These are phyloP conservation scores for Mimumesa dahlbomi DNA, from an alignment of 2,888 invertebrate species.

Conservation along the genomic window DNA sequence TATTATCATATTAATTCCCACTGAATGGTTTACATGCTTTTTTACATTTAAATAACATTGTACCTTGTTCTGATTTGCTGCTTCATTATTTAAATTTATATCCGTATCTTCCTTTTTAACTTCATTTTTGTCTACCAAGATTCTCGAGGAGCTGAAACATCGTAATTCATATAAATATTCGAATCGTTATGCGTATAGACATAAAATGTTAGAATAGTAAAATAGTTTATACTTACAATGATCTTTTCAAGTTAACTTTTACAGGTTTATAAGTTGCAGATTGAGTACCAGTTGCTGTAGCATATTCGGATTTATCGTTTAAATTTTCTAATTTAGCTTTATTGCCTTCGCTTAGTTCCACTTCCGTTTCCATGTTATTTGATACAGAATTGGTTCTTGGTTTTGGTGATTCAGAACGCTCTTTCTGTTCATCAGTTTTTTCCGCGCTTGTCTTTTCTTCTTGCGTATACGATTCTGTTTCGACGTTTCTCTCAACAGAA, in stretches of 20 bases:
- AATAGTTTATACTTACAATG: constrained; percentile 74
- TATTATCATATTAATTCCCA: constrained; percentile 16
- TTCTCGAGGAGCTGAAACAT: constrained; percentile 68
- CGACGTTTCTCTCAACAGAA: constrained; percentile 54
- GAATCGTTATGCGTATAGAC: too few relatives aligned
- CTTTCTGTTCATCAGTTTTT: constrained; percentile 43
- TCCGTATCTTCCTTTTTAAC: constrained; percentile 65
- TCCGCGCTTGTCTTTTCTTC: constrained; percentile 52
- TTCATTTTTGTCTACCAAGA: constrained; percentile 66
- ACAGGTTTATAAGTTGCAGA: constrained; percentile 68
- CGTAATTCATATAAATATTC: constrained; percentile 18
- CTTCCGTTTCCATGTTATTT: constrained; percentile 52
- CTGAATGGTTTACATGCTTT: too few relatives aligned
- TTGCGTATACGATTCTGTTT: constrained; percentile 49
- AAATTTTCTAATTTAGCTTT: constrained; percentile 57
- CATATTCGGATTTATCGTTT: constrained; percentile 56
- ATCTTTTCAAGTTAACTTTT: constrained; percentile 78
- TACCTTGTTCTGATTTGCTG: constrained; percentile 72
- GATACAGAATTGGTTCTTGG: constrained; percentile 42
- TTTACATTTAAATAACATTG: too few relatives aligned
- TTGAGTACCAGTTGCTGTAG: constrained; percentile 27
- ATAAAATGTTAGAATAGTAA: constrained; percentile 10
- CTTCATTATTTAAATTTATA: constrained; percentile 58
- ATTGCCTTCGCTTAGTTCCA: constrained; percentile 55
- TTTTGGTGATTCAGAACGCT: constrained; percentile 46